Evolutionary conservation across 2,888 invertebrate genomes (phyloP), one percentile per base, ranked within the genome.

Genomic region (Sabatieria punctata): DNA sequence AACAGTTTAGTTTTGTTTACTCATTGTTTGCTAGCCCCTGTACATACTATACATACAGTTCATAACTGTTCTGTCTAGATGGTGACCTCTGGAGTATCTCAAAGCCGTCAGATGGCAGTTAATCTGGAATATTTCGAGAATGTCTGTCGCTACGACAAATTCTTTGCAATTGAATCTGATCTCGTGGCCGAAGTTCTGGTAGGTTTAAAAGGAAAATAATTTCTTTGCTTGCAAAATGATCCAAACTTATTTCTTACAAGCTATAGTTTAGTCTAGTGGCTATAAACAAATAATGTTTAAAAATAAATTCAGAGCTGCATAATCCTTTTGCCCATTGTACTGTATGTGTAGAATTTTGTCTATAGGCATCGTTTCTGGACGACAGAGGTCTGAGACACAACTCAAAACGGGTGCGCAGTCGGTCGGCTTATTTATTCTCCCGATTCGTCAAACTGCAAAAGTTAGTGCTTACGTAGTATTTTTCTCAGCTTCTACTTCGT

Each of bases 341-440:
- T n/a, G n/a, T n/a, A n/a, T n/a, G n/a, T 55, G 24, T 36, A 30
- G 38, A 22, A 27, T 47, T 37, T 22, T 19, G 11, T 27, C 38
- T 39, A 22, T 37, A 43, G 67, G 59, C 63, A 47, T 68, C 71
- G 4, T 74, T 73, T 57, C 59, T 74, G 33, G 74, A 73, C 57
- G 65, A 67, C 39, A 60, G 72, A 51, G 74, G 74, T 1, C 62
- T 74, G 49, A 65, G 68, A 41, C 69, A 73, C 54, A 47, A 53
- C 1, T 65, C 64, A 45, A 58, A 65, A 4, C 70, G 69, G 57
- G 71, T 75, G 4, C 61, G 74, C 41, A 73, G 73, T 46, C 59
- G 75, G 18, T 66, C 69, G 35, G 68, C 73, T 11, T 75, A 75
- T 56, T 64, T 75, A 2, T 74, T 75, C 57, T 72, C 72, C 8